phyloP scores from a whole-genome alignment of 2,797 vertebrate genomes.

The Trachops cirrhosus region DNA sequence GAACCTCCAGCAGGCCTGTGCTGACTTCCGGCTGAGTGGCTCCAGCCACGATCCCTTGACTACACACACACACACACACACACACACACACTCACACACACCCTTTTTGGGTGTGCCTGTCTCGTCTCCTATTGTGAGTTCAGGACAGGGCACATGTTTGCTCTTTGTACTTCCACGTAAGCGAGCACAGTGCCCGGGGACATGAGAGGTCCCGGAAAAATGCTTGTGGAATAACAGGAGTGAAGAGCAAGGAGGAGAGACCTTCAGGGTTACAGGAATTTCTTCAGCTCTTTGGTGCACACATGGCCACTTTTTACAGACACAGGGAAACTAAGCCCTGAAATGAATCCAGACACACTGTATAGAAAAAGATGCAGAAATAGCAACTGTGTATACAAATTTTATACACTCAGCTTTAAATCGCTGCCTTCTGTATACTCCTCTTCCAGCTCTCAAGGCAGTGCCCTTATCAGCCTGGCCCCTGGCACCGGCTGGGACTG shows the following conservation, averaged over 20 bases:
- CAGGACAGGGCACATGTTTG: background rate
- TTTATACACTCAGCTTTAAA: background rate
- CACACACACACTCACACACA: background rate
- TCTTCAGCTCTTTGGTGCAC: conserved; percentile 6
- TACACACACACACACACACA: background rate
- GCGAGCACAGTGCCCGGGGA: background rate
- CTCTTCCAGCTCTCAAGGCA: background rate
- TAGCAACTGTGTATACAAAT: background rate
- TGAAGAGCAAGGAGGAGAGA: background rate
- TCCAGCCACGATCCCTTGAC: background rate
- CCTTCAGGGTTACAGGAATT: background rate
- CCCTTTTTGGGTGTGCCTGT: background rate
- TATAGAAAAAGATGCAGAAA: background rate
- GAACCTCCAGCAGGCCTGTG: background rate
- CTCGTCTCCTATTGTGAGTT: background rate
- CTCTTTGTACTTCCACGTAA: background rate
- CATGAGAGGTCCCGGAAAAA: background rate
- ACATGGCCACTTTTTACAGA: background rate
- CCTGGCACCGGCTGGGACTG: background rate
- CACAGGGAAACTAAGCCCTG: background rate
- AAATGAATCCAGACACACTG: background rate
- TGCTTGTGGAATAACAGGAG: background rate
- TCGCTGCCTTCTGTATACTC: background rate
- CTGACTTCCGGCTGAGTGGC: background rate
- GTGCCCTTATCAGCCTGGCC: background rate